A percentile compares a stretch with the other conserved stretches of the same genome.
These are phyloP conservation scores for Delia radicum DNA, from an alignment of 1,140 invertebrate genomes.

Conservation along the genomic window DNA sequence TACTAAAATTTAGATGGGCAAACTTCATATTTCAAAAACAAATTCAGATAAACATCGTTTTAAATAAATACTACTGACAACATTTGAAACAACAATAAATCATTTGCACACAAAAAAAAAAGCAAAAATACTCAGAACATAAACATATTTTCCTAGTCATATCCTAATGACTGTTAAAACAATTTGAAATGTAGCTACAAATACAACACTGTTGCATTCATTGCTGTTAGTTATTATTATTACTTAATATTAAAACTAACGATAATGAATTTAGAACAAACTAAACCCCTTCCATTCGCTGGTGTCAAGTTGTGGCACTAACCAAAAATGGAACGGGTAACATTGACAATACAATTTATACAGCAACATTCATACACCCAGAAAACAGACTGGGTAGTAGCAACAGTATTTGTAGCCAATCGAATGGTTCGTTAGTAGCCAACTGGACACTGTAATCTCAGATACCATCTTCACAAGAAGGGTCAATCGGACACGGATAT, in stretches of 20 bases:
- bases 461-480: too few relatives aligned
- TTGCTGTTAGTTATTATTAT: not conserved
- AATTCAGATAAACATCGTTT: not conserved
- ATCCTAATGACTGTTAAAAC: not conserved
- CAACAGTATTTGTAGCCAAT: too few relatives aligned
- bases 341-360: too few relatives aligned
- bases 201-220: not conserved
- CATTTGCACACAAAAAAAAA: not conserved
- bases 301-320: too few relatives aligned
- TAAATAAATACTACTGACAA: not conserved
- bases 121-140: not conserved
- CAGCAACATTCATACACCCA: too few relatives aligned
- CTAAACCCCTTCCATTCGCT: not conserved
- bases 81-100: not conserved
- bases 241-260: not conserved
- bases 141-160: not conserved
- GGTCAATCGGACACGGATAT: too few relatives aligned
- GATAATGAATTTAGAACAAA: not conserved
- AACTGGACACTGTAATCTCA: too few relatives aligned
- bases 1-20: too few relatives aligned
- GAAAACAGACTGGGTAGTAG: too few relatives aligned
- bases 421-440: too few relatives aligned
- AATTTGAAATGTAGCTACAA: not conserved
- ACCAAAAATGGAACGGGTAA: too few relatives aligned
- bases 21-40: not conserved